A percentile compares a stretch with the other conserved stretches of the same genome.
Conservation (phyloP, 1,140 invertebrate genomes). For the Rhagoletis pomonella region DNA sequence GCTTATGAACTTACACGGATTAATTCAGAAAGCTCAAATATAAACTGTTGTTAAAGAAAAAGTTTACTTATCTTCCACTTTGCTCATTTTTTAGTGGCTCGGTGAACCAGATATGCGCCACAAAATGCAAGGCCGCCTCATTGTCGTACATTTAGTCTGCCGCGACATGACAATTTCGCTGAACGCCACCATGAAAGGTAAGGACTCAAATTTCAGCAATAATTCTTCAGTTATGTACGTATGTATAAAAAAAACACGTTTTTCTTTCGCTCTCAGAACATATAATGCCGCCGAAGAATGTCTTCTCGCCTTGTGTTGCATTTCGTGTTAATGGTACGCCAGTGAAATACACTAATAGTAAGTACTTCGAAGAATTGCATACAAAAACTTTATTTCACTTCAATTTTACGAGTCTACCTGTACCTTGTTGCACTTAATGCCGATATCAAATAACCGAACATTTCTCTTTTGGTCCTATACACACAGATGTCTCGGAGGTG, state of each 20-base stretch:
- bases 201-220: slow-evolving; percentile 54
- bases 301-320: slow-evolving; percentile 89
- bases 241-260: slow-evolving; percentile 20
- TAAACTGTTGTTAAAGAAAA: too few relatives aligned
- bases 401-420: background rate
- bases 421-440: background rate
- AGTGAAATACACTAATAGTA: slow-evolving; percentile 80
- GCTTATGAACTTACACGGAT: too few relatives aligned
- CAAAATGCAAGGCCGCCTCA: slow-evolving; percentile 85
- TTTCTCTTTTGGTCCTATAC: background rate
- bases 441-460: background rate
- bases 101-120: slow-evolving; percentile 83
- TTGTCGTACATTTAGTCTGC: slow-evolving; percentile 86
- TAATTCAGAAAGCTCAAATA: too few relatives aligned
- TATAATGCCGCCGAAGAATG: slow-evolving; percentile 66
- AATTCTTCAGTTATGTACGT: background rate
- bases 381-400: background rate
- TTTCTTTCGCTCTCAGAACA: slow-evolving; percentile 59
- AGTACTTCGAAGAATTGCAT: slow-evolving; percentile 64
- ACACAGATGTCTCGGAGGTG: slow-evolving; percentile 84
- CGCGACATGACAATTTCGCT: slow-evolving; percentile 80
- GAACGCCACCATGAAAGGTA: slow-evolving; percentile 63
- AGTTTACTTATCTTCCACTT: background rate
- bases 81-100: slow-evolving; percentile 80
- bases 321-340: slow-evolving; percentile 89